phyloP scores from a whole-genome alignment of 2,113 vertebrate species.

The Rallus limicola region DNA sequence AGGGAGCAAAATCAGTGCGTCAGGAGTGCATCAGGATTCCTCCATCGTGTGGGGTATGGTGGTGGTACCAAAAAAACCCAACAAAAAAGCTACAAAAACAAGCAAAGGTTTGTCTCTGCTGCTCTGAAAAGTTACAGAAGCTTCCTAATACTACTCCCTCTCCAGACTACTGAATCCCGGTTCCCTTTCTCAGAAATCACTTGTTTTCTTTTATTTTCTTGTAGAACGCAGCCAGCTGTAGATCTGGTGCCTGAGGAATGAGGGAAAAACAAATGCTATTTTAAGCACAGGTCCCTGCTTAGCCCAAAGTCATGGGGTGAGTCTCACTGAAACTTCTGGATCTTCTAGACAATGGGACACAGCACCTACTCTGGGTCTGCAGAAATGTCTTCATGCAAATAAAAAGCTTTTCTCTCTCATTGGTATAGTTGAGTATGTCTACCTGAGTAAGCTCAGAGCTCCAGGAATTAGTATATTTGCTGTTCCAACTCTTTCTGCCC shows the following conservation, averaged over 20 bases:
- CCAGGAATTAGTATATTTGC: not conserved
- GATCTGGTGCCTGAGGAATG: not conserved
- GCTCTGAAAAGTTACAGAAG: not conserved
- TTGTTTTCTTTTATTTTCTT: not conserved
- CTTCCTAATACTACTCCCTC: not conserved
- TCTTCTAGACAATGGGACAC: not conserved
- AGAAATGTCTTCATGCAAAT: not conserved
- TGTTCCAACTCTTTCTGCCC: not conserved
- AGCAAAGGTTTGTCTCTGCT: not conserved
- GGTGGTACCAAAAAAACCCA: not conserved
- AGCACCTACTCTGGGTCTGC: not conserved
- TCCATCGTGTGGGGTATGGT: not conserved
- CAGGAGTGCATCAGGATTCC: not conserved
- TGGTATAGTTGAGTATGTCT: not conserved
- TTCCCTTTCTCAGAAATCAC: not conserved
- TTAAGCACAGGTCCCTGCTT: fast-evolving
- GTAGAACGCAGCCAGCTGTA: not conserved
- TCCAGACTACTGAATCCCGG: not conserved
- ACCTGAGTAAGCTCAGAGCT: not conserved
- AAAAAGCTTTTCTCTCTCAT: not conserved
- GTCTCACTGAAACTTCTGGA: not conserved
- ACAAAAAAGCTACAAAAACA: not conserved
- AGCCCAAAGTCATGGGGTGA: not conserved
- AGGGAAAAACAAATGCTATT: not conserved
- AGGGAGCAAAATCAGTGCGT: not conserved